Evolutionary conservation across 2,888 invertebrate species (phyloP).

Genomic region (Prosopocoilus inquinatus): DNA sequence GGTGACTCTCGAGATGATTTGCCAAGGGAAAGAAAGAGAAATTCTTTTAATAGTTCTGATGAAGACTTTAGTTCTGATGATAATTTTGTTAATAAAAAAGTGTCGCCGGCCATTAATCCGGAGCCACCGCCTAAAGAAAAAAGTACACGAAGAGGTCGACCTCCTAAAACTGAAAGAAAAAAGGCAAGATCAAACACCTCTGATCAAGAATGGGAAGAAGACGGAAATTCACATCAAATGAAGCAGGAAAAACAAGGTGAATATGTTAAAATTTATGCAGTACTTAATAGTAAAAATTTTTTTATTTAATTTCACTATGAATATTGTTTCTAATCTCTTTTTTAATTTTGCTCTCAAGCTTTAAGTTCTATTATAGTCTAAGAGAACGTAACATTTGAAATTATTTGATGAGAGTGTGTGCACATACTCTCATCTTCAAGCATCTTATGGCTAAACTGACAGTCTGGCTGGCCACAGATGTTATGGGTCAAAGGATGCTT

Average conservation of each 20-base stretch:
- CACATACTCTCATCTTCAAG: too few relatives aligned
- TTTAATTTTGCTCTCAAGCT: too few relatives aligned
- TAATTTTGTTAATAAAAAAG: conserved; percentile 54
- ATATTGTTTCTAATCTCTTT: too few relatives aligned
- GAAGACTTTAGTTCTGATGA: conserved; percentile 62
- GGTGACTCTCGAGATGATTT: conserved; percentile 67
- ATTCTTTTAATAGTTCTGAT: conserved; percentile 66
- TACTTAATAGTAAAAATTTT: neutral
- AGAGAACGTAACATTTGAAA: too few relatives aligned
- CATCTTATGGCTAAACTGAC: too few relatives aligned
- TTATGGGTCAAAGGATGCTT: too few relatives aligned
- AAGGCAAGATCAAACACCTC: conserved; percentile 29
- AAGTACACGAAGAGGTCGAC: conserved; percentile 45
- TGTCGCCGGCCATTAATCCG: conserved; percentile 34
- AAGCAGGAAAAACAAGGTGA: neutral
- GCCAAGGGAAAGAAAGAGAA: conserved; percentile 69
- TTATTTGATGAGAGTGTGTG: too few relatives aligned
- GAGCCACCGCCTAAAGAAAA: conserved; percentile 27
- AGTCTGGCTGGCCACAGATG: too few relatives aligned
- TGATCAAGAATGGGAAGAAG: too few relatives aligned
- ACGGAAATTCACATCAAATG: too few relatives aligned
- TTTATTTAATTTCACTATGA: neutral
- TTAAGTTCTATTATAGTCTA: too few relatives aligned
- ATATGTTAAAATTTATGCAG: neutral
- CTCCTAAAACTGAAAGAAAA: conserved; percentile 49